Conservation (phyloP, 2,888 invertebrate species). For the Trachelus troglodyta region DNA sequence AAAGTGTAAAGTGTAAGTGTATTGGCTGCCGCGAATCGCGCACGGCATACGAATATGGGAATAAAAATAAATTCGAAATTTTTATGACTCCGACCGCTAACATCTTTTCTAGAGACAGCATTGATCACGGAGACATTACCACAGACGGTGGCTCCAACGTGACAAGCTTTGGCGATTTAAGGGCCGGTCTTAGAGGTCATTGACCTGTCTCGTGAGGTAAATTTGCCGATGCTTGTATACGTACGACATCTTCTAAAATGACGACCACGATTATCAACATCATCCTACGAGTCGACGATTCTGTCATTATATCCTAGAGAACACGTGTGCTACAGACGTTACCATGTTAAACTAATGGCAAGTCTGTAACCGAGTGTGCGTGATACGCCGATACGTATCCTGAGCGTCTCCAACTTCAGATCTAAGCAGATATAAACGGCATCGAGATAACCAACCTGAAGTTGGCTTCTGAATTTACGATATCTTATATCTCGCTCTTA, state of each 20-base stretch:
- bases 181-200: not conserved
- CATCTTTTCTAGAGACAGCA: not conserved
- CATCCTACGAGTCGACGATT: not conserved
- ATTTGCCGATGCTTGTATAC: not conserved
- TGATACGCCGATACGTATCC: not conserved
- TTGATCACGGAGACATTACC: not conserved
- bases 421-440: not conserved
- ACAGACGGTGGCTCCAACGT: not conserved
- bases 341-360: not conserved
- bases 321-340: not conserved
- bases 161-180: not conserved
- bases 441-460: not conserved
- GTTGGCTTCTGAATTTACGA: not conserved
- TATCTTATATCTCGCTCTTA: not conserved
- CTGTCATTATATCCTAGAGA: not conserved
- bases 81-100: not conserved
- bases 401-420: not conserved
- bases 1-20: not conserved
- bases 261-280: not conserved
- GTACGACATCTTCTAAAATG: not conserved
- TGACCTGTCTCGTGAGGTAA: not conserved
- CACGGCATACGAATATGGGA: constrained; percentile 2
- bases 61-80: constrained; percentile 3
- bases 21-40: not conserved
- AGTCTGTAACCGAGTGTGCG: not conserved